phyloP scores from a whole-genome alignment of 2,888 invertebrate species.

The Cataglyphis altisquamis region DNA sequence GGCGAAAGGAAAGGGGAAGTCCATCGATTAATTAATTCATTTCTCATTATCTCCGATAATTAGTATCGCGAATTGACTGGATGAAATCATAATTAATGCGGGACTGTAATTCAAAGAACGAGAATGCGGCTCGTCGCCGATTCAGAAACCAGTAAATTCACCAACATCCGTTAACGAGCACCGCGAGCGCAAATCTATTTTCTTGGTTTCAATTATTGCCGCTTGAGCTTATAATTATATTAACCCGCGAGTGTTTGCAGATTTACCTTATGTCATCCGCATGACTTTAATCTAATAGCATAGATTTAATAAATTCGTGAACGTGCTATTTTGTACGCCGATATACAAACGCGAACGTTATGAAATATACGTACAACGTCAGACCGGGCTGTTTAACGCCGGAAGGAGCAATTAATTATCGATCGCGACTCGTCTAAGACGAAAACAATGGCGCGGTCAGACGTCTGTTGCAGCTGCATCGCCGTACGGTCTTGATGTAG shows the following conservation, averaged over 20 bases:
- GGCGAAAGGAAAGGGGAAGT: slow-evolving; percentile 47
- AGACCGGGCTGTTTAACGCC: slow-evolving; percentile 22
- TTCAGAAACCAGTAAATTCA: slow-evolving; percentile 26
- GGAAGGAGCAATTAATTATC: slow-evolving; percentile 69
- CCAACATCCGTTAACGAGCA: slow-evolving; percentile 20
- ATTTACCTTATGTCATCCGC: not conserved
- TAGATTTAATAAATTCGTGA: not conserved
- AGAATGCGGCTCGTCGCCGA: not conserved
- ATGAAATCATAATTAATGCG: slow-evolving; percentile 49
- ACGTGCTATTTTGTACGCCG: not conserved
- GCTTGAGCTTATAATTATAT: not conserved
- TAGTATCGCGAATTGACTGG: slow-evolving; percentile 50
- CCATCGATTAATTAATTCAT: slow-evolving; percentile 76
- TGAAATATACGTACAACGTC: slow-evolving; percentile 24
- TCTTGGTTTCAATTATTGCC: slow-evolving; percentile 21
- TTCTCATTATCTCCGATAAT: slow-evolving; percentile 70
- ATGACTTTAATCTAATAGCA: not conserved
- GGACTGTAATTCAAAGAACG: slow-evolving; percentile 40
- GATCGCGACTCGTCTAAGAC: slow-evolving; percentile 56
- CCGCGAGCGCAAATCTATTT: slow-evolving; percentile 21
- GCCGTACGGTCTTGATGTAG: slow-evolving; percentile 66
- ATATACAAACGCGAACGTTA: not conserved
- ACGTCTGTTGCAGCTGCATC: slow-evolving; percentile 71
- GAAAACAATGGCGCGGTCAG: slow-evolving; percentile 68
- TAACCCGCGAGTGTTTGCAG: slow-evolving; percentile 1